Evolutionary conservation across 30 jellyfish, hydroid and myxozoan genomes (phyloP), one percentile per base, ranked within the genome.

Genomic region (Sanderia malayensis): DNA sequence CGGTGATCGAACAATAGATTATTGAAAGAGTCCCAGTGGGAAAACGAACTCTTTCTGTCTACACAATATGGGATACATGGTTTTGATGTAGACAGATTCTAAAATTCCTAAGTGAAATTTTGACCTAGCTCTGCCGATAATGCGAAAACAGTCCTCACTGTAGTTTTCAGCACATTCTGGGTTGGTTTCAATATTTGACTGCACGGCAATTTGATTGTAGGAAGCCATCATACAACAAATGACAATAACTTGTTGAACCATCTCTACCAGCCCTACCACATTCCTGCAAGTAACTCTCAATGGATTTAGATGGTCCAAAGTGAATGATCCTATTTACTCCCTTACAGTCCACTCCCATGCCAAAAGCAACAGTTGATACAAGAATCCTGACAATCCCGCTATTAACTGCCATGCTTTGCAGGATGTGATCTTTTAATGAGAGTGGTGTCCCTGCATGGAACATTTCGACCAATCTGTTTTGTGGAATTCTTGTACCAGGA

Each of bases 151-250:
- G n/a, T n/a, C n/a, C n/a, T n/a, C n/a, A n/a, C n/a, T n/a, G n/a
- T n/a, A n/a, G n/a, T n/a, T n/a, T n/a, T n/a, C n/a, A n/a, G n/a
- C n/a, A n/a, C n/a, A n/a, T n/a, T n/a, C n/a, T n/a, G n/a, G n/a
- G n/a, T n/a, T n/a, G n/a, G n/a, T n/a, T n/a, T n/a, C n/a, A n/a
- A n/a, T n/a, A n/a, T n/a, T n/a, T n/a, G n/a, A n/a, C n/a, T n/a
- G n/a, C n/a, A n/a, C n/a, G n/a, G 74, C 74, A 61, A 17, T 53
- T 7, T 53, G 66, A 23, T n/a, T 53, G 29, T n/a, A 53, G n/a
- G 26, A 61, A 61, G 55, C 74, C 58, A 61, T 61, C 29, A 27
- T 61, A 61, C 74, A 61, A 53, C 74, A 61, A 61, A 61, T 61
- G 74, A 61, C 74, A 17, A 23, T 53, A 53, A 53, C 66, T 23